Evolutionary conservation across 1,140 invertebrate species (phyloP), one percentile per base, ranked within the genome.

Genomic region (Drosophila ambigua): DNA sequence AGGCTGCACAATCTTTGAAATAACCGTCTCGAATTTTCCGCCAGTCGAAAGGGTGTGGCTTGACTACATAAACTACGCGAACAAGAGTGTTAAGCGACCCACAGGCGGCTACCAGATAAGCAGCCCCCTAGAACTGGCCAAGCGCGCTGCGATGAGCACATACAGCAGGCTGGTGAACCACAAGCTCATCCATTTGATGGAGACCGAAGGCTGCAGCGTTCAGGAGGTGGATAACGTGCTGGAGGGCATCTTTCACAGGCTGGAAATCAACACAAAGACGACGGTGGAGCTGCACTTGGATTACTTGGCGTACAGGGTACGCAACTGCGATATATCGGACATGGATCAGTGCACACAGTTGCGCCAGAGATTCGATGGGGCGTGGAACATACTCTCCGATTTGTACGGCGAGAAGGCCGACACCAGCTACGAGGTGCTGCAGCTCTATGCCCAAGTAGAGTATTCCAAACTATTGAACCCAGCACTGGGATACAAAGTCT

Each of bases 401-500:
- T 50, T 63, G 2, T 92, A 83, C 23, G 90, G 91, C 15, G 90
- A 90, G 2, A 5, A 63, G 15, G 91, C 91, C 0, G 91, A 92
- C 52, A 76, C 66, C 4, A 55, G 77, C 26, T 92, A 73, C 51
- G 91, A 92, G 58, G 78, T 92, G 24, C 59, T 92, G 9, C 79
- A 91, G 51, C 54, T 92, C 9, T 92, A 89, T 80, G 91, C 90
- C 0, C 61, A 79, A 23, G 72, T 92, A 0, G 91, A 92, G 53
- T 92, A 92, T 63, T 48, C 72, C 0, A 61, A 72, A 1, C 28
- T 92, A 0, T 15, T 24, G 0, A 71, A 62, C 61, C 69, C 78
- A 0, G 50, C 35, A 8, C 66, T 53, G n/a, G 91, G 73, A 0
- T 43, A 58, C 2, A 41, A 67, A 39, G 52, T 92, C 4, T 92